phyloP scores from a whole-genome alignment of 2,797 vertebrate species.

The Phataginus tricuspis region DNA sequence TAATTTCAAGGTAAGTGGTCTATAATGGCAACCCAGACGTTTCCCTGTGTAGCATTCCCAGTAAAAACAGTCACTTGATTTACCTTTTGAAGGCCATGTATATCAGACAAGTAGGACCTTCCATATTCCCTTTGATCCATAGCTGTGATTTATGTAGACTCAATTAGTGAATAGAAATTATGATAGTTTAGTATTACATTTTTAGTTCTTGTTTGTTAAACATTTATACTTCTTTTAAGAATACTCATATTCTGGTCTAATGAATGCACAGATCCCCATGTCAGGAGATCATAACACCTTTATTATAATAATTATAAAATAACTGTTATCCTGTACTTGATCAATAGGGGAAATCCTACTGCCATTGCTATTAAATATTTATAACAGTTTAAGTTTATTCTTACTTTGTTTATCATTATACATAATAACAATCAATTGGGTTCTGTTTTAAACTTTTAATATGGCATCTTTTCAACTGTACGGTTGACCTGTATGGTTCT shows the following conservation, averaged over 20 bases:
- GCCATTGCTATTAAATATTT: neutral
- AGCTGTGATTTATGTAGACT: neutral
- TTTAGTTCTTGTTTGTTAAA: neutral
- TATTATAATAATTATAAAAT: neutral
- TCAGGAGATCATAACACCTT: neutral
- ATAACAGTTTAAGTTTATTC: neutral
- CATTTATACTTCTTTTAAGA: neutral
- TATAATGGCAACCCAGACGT: neutral
- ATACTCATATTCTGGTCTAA: neutral
- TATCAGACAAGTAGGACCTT: neutral
- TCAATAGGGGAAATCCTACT: neutral
- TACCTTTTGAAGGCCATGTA: neutral
- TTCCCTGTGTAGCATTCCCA: constrained; percentile 27
- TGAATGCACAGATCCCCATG: neutral
- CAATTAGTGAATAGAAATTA: neutral
- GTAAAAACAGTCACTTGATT: neutral
- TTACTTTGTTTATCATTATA: neutral
- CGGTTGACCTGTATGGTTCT: neutral
- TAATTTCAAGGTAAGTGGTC: constrained; percentile 94
- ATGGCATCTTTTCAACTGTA: neutral
- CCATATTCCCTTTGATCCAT: neutral
- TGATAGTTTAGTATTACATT: neutral
- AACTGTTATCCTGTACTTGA: neutral
- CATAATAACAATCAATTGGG: neutral
- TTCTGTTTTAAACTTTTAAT: constrained; percentile 10